Conservation (phyloP, 2,888 invertebrate species). For the Acanthoscelides obtectus region DNA sequence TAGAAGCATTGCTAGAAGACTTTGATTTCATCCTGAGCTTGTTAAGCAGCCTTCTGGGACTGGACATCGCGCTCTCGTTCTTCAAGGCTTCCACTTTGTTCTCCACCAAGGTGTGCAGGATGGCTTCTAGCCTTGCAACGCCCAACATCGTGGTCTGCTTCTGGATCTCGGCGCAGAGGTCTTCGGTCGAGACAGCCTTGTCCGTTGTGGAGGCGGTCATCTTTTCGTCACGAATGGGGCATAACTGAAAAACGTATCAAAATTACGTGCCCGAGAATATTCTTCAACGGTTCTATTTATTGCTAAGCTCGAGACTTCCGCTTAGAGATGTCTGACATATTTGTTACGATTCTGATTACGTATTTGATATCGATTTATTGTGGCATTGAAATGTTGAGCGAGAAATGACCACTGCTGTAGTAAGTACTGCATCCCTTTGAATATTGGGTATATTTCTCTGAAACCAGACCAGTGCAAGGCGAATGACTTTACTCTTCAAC, state of each 20-base stretch:
- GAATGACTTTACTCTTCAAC: too few relatives aligned
- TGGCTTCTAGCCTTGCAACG: constrained; percentile 63
- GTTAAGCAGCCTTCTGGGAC: constrained; percentile 42
- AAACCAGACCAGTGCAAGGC: too few relatives aligned
- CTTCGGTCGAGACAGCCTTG: constrained; percentile 70
- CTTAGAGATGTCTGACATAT: too few relatives aligned
- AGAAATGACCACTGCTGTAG: too few relatives aligned
- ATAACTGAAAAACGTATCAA: neutral
- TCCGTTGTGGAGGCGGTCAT: constrained; percentile 48
- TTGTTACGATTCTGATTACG: too few relatives aligned
- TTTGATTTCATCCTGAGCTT: constrained; percentile 33
- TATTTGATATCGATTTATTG: too few relatives aligned
- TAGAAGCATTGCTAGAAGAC: constrained; percentile 6
- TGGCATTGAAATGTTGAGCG: too few relatives aligned
- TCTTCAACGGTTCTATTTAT: too few relatives aligned
- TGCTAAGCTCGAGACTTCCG: too few relatives aligned
- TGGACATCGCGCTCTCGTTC: constrained; percentile 45
- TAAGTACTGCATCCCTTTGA: too few relatives aligned
- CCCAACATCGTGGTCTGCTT: constrained; percentile 43
- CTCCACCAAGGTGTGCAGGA: constrained; percentile 66
- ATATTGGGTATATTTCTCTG: too few relatives aligned
- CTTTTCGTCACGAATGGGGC: neutral
- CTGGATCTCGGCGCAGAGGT: constrained; percentile 36
- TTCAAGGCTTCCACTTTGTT: constrained; percentile 64
- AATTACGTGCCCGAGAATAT: too few relatives aligned